phyloP scores from a whole-genome alignment of 2,888 invertebrate species.

The Lycophotia porphyrea region DNA sequence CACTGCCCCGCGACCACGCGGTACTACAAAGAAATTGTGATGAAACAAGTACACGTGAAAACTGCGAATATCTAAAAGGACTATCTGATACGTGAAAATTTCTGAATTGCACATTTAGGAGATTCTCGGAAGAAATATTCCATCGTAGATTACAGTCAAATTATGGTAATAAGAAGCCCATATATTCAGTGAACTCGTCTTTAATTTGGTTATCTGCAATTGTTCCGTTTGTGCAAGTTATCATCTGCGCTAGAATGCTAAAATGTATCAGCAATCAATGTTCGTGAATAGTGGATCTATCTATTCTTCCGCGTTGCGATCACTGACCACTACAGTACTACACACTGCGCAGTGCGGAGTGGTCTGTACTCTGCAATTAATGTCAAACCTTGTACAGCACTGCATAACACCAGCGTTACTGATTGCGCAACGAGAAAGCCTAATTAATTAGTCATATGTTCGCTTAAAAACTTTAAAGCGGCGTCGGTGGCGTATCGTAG shows the following conservation, averaged over 20 bases:
- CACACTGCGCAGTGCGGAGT: constrained; percentile 13
- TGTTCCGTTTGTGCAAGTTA: constrained; percentile 3
- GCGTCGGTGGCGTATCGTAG: constrained; percentile 53
- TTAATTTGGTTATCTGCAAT: constrained; percentile 7
- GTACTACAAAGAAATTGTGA: constrained; percentile 17
- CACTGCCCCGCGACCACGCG: constrained; percentile 10
- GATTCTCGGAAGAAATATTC: neutral
- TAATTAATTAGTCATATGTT: constrained; percentile 68
- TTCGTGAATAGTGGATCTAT: constrained; percentile 25
- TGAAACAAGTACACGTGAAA: constrained; percentile 1
- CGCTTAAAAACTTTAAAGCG: constrained; percentile 55
- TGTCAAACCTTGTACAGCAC: constrained; percentile 48
- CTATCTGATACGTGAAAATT: neutral
- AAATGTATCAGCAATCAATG: constrained; percentile 27
- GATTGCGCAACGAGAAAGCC: constrained; percentile 65
- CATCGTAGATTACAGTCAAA: neutral
- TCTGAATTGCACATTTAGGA: neutral
- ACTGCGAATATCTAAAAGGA: neutral
- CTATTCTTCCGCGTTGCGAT: constrained; percentile 34
- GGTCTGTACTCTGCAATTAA: constrained; percentile 45
- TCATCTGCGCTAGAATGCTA: constrained; percentile 6
- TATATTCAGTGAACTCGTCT: neutral
- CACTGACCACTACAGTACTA: neutral
- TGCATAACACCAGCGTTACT: constrained; percentile 48
- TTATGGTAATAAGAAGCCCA: neutral